Conservation (phyloP, 2,113 vertebrate genomes). For the Etheostoma cragini region DNA sequence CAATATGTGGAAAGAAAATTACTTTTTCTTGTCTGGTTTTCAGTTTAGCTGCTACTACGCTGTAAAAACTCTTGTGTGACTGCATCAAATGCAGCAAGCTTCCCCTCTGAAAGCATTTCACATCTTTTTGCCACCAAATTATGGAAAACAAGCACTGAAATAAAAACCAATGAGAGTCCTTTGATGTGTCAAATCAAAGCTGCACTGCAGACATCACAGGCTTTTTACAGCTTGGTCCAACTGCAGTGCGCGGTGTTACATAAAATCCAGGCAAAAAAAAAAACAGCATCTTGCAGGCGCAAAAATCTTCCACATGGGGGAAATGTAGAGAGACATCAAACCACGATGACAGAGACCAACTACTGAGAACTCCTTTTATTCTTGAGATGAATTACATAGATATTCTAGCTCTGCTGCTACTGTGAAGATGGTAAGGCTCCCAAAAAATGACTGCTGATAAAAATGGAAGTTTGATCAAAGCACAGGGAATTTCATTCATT, state of each 20-base stretch:
- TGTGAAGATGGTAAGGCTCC: slow-evolving; percentile 20
- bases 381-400: slow-evolving; percentile 38
- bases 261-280: slow-evolving; percentile 62
- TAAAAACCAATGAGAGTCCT: slow-evolving; percentile 41
- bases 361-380: slow-evolving; percentile 28
- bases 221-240: slow-evolving; percentile 53
- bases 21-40: slow-evolving; percentile 1
- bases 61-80: slow-evolving; percentile 12
- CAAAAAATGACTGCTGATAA: slow-evolving; percentile 51
- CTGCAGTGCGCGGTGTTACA: slow-evolving; percentile 46
- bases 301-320: slow-evolving; percentile 20
- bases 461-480: slow-evolving; percentile 33
- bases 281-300: slow-evolving; percentile 36
- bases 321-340: slow-evolving; percentile 16
- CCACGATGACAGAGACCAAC: slow-evolving; percentile 1
- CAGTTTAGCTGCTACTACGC: slow-evolving; percentile 21
- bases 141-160: slow-evolving; percentile 47
- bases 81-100: slow-evolving; percentile 19
- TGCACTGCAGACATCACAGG: slow-evolving; percentile 60
- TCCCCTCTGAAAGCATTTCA: slow-evolving; percentile 32
- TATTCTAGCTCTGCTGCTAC: slow-evolving; percentile 15
- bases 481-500: slow-evolving; percentile 55
- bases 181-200: slow-evolving; percentile 69
- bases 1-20: not conserved
- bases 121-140: slow-evolving; percentile 46